phyloP scores from a whole-genome alignment of 2,888 invertebrate species.

The Podabrus alpinus region DNA sequence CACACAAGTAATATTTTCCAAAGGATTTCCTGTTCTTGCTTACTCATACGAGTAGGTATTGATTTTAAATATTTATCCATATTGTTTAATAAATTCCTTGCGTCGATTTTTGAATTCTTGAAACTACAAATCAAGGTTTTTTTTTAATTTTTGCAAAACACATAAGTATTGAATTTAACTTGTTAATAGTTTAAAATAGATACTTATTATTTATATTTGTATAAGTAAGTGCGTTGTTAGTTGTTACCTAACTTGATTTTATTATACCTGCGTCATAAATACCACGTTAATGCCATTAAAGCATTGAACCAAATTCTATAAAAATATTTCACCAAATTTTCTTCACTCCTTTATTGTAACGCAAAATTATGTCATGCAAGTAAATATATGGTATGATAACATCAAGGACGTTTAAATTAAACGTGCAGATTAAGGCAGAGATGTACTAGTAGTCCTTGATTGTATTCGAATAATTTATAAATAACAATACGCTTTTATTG shows the following conservation, averaged over 20 bases:
- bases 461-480: not conserved
- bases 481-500: not conserved
- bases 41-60: not conserved
- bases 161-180: too few species aligned
- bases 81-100: not conserved
- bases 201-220: too few species aligned
- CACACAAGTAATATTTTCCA: not conserved
- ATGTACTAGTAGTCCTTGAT: not conserved
- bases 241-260: not conserved
- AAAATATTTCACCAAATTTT: not conserved
- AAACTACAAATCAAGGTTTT: not conserved
- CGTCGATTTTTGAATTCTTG: not conserved
- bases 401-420: conserved; percentile 21
- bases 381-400: conserved; percentile 24
- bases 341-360: not conserved
- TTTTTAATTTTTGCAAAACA: not conserved
- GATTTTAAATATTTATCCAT: not conserved
- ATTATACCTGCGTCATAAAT: not conserved
- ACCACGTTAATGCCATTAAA: not conserved
- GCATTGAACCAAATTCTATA: not conserved
- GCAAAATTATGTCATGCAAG: not conserved
- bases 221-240: not conserved
- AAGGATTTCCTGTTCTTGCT: conserved; percentile 3
- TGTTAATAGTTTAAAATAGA: too few species aligned
- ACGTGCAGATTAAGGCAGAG: not conserved